Evolutionary conservation across 2,113 vertebrate species (phyloP).

Genomic region (Alligator mississippiensis): DNA sequence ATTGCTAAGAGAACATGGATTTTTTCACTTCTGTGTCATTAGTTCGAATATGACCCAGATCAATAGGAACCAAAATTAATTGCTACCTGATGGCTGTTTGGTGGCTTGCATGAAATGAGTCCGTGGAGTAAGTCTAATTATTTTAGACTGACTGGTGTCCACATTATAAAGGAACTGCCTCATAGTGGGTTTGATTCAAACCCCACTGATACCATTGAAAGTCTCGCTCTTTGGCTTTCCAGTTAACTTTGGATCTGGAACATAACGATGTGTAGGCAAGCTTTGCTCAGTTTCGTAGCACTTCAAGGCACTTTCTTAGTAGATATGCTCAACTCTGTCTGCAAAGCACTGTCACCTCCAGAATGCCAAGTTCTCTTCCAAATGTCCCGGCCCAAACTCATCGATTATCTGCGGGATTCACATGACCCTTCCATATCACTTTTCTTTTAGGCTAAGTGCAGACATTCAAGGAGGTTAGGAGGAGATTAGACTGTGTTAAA

Average conservation of each 20-base stretch:
- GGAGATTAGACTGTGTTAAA: no score
- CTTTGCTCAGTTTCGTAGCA: neutral
- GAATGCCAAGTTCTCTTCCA: neutral
- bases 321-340: neutral
- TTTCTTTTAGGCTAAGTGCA: neutral
- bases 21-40: slow-evolving; percentile 1
- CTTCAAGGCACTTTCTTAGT: neutral
- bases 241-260: slow-evolving; percentile 57
- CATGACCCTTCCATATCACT: neutral
- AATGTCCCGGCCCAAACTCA: neutral
- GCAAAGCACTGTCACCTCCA: neutral
- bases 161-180: slow-evolving; percentile 55
- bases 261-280: neutral
- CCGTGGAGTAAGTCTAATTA: neutral
- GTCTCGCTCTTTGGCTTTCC: slow-evolving; percentile 21
- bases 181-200: slow-evolving; percentile 48
- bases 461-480: no score
- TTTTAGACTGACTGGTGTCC: neutral
- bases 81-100: slow-evolving; percentile 13
- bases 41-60: slow-evolving; percentile 41
- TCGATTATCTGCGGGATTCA: fast-evolving
- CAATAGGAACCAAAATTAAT: slow-evolving; percentile 56
- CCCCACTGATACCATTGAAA: slow-evolving; percentile 54
- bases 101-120: neutral
- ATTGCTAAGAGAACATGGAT: slow-evolving; percentile 26